A percentile compares a stretch with the other conserved stretches of the same genome.
These are phyloP conservation scores for Charaxes varanes DNA, from an alignment of 1,140 invertebrate species.

Conservation along the genomic window DNA sequence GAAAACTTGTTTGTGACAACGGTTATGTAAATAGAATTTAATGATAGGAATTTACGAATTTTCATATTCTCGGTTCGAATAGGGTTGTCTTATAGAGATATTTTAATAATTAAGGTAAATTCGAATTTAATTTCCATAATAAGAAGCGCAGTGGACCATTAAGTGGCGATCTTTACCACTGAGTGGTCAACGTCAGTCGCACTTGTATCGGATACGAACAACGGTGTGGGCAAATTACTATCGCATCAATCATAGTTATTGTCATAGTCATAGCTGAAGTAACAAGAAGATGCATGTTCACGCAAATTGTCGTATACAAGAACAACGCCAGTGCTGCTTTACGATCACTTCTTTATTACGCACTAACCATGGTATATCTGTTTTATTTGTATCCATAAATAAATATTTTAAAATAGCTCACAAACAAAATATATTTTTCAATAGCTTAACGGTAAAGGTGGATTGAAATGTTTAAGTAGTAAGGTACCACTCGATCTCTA, in stretches of 20 bases:
- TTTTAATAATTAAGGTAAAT: background rate
- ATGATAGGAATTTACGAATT: no score
- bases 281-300: conserved; percentile 26
- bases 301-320: conserved; percentile 4
- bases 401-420: no score
- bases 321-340: conserved; percentile 4
- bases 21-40: no score
- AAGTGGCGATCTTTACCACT: conserved; percentile 23
- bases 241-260: conserved; percentile 61
- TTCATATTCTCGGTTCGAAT: no score
- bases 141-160: conserved; percentile 29
- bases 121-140: conserved; percentile 14
- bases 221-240: conserved; percentile 62
- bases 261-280: conserved; percentile 48
- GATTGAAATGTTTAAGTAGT: no score
- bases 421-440: no score
- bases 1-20: no score
- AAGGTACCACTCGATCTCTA: no score
- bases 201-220: conserved; percentile 64
- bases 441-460: no score
- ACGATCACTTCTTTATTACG: no score
- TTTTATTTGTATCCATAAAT: no score
- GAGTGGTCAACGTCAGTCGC: conserved; percentile 36
- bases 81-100: conserved; percentile 8
- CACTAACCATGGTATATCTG: no score